Conservation (phyloP, 2,113 vertebrate genomes). For the Seriola dumerili region DNA sequence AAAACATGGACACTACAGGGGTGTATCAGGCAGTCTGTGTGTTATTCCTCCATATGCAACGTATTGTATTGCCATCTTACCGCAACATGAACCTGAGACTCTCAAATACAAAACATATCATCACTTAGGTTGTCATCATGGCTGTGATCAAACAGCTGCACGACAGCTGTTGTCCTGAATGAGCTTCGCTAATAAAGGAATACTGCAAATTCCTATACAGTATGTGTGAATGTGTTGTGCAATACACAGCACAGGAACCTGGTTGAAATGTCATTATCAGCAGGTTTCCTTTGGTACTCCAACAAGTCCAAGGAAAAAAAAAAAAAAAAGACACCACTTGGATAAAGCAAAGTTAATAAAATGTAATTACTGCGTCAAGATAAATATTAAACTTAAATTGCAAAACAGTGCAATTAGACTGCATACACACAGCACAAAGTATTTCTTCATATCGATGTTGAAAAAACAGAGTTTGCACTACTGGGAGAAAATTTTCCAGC, state of each 20-base stretch:
- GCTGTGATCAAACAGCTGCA: conserved; percentile 11
- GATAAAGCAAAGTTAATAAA: conserved; percentile 20
- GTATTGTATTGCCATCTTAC: conserved; percentile 21
- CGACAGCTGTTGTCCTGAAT: not conserved
- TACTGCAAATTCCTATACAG: conserved; percentile 2
- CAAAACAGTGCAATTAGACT: conserved; percentile 18
- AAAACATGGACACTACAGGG: not conserved
- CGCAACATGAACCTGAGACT: conserved; percentile 54
- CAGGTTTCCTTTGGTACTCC: conserved; percentile 46
- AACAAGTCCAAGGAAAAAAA: not conserved
- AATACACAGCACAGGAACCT: conserved; percentile 25
- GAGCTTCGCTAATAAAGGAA: not conserved
- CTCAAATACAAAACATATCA: conserved; percentile 19
- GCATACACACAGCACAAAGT: conserved; percentile 22
- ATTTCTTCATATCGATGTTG: not conserved
- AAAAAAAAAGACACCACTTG: not conserved
- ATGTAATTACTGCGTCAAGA: not conserved
- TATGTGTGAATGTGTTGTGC: conserved; percentile 8
- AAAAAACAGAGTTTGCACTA: not conserved
- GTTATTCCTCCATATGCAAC: conserved; percentile 2
- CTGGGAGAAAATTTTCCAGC: not conserved
- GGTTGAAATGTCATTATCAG: not conserved
- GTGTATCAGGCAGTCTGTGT: not conserved
- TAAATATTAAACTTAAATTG: conserved; percentile 17
- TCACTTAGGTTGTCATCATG: not conserved